These are phyloP conservation scores for Heliocidaris tuberculata DNA, from an alignment of 35 echinoderm and acorn worm genomes.

Conservation along the genomic window DNA sequence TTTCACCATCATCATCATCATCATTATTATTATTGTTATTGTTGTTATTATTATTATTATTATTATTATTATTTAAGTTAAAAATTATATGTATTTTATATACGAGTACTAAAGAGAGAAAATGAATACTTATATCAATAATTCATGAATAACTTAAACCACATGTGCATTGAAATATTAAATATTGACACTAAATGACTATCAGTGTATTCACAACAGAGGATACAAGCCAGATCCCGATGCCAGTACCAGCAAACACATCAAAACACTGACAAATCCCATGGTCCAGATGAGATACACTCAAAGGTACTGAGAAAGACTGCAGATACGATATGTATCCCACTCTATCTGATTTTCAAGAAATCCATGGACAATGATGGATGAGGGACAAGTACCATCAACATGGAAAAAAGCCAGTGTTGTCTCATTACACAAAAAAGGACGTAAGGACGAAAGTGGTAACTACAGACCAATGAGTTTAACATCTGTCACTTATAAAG, in stretches of 20 bases:
- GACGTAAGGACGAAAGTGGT: not conserved
- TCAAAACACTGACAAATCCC: not conserved
- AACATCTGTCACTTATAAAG: not conserved
- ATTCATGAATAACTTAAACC: too few relatives aligned
- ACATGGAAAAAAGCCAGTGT: too few relatives aligned
- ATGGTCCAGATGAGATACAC: conserved; percentile 5
- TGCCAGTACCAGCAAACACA: not conserved
- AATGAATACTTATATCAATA: too few relatives aligned
- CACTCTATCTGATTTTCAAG: not conserved
- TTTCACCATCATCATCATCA: too few relatives aligned
- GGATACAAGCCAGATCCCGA: not conserved
- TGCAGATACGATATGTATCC: not conserved
- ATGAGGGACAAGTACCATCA: not conserved
- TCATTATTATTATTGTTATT: too few relatives aligned
- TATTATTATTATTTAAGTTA: too few relatives aligned
- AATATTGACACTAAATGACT: not conserved
- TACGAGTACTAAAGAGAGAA: too few relatives aligned
- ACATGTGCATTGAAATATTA: too few relatives aligned
- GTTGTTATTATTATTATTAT: too few relatives aligned
- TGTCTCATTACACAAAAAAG: not conserved
- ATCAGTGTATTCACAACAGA: not conserved
- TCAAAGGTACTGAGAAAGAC: not conserved
- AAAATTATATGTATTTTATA: too few relatives aligned
- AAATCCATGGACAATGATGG: conserved; percentile 1
- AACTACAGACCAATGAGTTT: conserved; percentile 18